A percentile compares a stretch with the other conserved stretches of the same genome.
Evolutionary conservation across 2,113 vertebrate genomes (phyloP).

Genomic region (Gorsachius goisagi): DNA sequence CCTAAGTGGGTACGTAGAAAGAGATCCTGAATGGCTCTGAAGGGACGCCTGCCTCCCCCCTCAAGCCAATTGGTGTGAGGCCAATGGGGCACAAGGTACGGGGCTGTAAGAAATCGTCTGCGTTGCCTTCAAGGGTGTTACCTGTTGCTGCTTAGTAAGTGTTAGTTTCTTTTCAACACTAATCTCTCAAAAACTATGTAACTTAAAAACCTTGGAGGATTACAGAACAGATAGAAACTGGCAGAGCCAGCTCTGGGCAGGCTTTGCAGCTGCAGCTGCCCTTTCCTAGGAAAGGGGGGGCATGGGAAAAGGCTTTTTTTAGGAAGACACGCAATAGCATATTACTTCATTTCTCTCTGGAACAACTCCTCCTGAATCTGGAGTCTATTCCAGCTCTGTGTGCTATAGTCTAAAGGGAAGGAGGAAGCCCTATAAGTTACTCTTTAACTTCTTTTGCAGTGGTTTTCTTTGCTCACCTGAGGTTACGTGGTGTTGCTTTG

Average conservation of each 20-base stretch:
- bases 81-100: not conserved
- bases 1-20: too few relatives aligned
- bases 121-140: not conserved
- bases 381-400: not conserved
- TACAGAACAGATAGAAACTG: not conserved
- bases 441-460: not conserved
- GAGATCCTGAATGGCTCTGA: not conserved
- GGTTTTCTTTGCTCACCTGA: not conserved
- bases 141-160: not conserved
- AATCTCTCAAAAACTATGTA: constrained; percentile 12
- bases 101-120: not conserved
- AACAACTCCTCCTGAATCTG: not conserved
- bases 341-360: not conserved
- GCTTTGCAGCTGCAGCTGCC: not conserved
- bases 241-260: not conserved
- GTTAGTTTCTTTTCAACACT: constrained; percentile 31
- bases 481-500: not conserved
- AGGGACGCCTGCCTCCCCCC: not conserved
- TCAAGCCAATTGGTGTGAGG: not conserved
- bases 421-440: not conserved
- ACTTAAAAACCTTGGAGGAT: not conserved
- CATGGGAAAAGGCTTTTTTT: not conserved
- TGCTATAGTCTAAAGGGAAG: not conserved
- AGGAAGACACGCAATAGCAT: not conserved
- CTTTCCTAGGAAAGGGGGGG: not conserved